Conservation (phyloP, 2,888 invertebrate genomes). For the Limenitis camilla region DNA sequence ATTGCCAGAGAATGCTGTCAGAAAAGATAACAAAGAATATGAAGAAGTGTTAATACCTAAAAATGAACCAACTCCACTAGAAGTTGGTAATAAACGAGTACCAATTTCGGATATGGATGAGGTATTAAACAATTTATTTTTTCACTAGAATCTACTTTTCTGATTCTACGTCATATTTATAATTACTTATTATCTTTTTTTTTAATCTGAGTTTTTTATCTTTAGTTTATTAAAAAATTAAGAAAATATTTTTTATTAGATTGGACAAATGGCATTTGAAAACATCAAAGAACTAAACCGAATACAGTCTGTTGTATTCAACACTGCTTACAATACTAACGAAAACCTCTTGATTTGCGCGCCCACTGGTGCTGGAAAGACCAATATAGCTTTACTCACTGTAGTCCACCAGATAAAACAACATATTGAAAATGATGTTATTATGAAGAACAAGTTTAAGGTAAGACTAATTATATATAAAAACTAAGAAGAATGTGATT, state of each 20-base stretch:
- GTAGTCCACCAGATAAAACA: slow-evolving; percentile 93
- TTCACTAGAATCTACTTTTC: no score
- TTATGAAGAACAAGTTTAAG: slow-evolving; percentile 95
- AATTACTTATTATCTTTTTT: no score
- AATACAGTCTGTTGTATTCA: slow-evolving; percentile 96
- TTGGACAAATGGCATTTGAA: slow-evolving; percentile 91
- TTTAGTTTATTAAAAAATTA: no score
- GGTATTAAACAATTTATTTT: no score
- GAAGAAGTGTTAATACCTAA: slow-evolving; percentile 92
- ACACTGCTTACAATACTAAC: slow-evolving; percentile 95
- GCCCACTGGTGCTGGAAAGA: slow-evolving; percentile 99
- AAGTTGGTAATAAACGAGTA: slow-evolving; percentile 78
- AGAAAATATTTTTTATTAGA: slow-evolving; percentile 65
- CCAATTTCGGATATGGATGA: slow-evolving; percentile 78
- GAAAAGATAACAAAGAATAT: slow-evolving; percentile 81
- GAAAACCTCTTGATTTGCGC: slow-evolving; percentile 98
- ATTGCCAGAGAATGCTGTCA: slow-evolving; percentile 85
- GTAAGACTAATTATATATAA: slow-evolving; percentile 50
- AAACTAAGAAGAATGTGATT: background rate
- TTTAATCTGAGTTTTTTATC: no score
- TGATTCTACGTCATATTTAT: no score
- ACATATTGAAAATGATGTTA: slow-evolving; percentile 85
- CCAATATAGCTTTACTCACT: slow-evolving; percentile 96
- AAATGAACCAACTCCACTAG: slow-evolving; percentile 72
- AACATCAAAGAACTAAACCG: slow-evolving; percentile 90